Evolutionary conservation across 2,797 vertebrate genomes (phyloP).

Genomic region (Setipinna tenuifilis): DNA sequence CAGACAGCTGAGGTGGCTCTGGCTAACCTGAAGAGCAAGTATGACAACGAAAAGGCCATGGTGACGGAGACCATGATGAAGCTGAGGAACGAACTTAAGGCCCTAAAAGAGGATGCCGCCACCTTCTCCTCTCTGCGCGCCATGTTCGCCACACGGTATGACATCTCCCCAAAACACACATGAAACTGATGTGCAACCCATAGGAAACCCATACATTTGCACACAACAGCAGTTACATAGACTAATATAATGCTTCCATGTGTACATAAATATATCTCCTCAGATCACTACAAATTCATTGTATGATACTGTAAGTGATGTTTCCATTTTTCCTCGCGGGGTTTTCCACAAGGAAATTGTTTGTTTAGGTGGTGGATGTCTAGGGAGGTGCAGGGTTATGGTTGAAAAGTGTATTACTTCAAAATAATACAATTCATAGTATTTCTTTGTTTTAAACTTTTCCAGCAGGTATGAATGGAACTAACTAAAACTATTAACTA

Average conservation of each 20-base stretch:
- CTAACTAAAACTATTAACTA: too few relatives aligned
- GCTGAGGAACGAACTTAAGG: conserved; percentile 95
- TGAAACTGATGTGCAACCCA: background rate
- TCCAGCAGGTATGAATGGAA: too few relatives aligned
- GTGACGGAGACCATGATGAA: conserved; percentile 97
- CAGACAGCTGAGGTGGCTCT: conserved; percentile 96
- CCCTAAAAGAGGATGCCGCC: conserved; percentile 95
- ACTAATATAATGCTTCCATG: background rate
- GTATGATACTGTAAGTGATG: background rate
- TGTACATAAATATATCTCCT: background rate
- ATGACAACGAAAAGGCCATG: conserved; percentile 92
- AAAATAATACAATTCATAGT: too few relatives aligned
- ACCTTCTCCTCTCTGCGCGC: conserved; percentile 96
- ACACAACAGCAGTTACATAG: background rate
- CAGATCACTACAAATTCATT: background rate
- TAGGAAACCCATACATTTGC: background rate
- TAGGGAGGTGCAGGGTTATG: too few relatives aligned
- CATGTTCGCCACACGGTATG: conserved; percentile 97
- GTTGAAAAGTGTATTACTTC: too few relatives aligned
- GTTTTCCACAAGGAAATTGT: too few relatives aligned
- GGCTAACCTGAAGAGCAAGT: conserved; percentile 97
- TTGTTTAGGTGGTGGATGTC: too few relatives aligned
- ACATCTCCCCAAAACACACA: background rate
- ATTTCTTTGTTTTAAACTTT: too few relatives aligned
- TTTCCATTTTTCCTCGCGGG: background rate